Base-by-base conservation (phyloP, 2,113 vertebrate species). In the Coregonus clupeaformis region DNA sequence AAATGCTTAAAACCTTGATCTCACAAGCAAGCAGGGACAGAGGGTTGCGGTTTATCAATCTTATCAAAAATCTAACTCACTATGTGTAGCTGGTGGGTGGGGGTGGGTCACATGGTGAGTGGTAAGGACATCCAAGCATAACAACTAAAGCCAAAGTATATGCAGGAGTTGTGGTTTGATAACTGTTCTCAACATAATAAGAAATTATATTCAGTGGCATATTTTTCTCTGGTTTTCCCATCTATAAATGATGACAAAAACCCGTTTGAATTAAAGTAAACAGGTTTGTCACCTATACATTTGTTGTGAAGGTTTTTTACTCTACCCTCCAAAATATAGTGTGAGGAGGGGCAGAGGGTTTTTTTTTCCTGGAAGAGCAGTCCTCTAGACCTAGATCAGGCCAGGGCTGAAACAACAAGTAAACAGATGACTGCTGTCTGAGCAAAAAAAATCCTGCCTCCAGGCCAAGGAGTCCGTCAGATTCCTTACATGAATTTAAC, bases 1-100 rank as follows among this genome's bases (percentile, higher is more conserved):
- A 70, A 45, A 74, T 76, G 68, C 55, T 68, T 30, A 71, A 60
- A 82, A 63, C 84, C 79, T 87, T 88, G 75, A 73, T 80, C 49
- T 52, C 22, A 52, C 66, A 71, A 52, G 16, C 49, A 52, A 66
- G 65, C 25, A 74, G 63, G 76, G 73, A 72, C 64, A 55, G 32
- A 77, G 27, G 68, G 59, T 64, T 24, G 42, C 68, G 55, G 68
- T 63, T 69, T 60, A 67, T 73, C 6, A 36, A 22, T 63, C 60
- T 12, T 27, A 5, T 25, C 22, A 13, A 25, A 71, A 55, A 18
- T 6, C 29, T 36, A 32, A 67, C 29, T 32, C 30, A 67, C 16
- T 20, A 2, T 42, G 42, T 24, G 71, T 30, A 0, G 1, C 13
- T 24, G 0, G 13, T 36, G 9, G n/a, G 42, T 64, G 52, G 13